These are phyloP conservation scores for Poecilobothrus nobilitatus DNA, from an alignment of 2,888 invertebrate genomes.

Conservation along the genomic window DNA sequence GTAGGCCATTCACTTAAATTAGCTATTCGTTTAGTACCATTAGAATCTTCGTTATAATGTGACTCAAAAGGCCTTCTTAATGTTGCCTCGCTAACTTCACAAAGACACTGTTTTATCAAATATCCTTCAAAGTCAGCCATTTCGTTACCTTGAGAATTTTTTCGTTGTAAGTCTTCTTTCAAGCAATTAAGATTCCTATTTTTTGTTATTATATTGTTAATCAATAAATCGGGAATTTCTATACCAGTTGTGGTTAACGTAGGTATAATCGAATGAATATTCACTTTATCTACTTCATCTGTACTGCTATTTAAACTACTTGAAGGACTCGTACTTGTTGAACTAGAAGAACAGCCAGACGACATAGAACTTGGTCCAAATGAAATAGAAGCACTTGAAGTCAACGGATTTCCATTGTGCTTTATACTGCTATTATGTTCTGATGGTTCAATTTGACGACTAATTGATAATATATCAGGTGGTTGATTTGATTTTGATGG, in stretches of 20 bases:
- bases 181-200: background rate
- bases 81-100: constrained; percentile 62
- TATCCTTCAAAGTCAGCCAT: constrained; percentile 43
- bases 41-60: constrained; percentile 45
- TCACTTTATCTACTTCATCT: constrained; percentile 21
- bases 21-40: constrained; percentile 47
- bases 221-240: constrained; percentile 21
- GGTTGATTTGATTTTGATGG: constrained; percentile 16
- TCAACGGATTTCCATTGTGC: constrained; percentile 18
- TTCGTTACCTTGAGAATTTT: constrained; percentile 28
- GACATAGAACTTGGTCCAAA: constrained; percentile 17
- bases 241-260: constrained; percentile 19
- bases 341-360: constrained; percentile 19
- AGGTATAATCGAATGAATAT: background rate
- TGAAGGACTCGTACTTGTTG: constrained; percentile 19
- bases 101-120: constrained; percentile 68
- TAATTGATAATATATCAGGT: background rate
- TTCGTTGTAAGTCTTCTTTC: background rate
- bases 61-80: constrained; percentile 64
- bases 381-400: constrained; percentile 21
- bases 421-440: constrained; percentile 11
- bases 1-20: constrained; percentile 56
- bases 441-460: background rate
- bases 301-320: constrained; percentile 20
- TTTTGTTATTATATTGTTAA: constrained; percentile 13